phyloP scores from a whole-genome alignment of 2,888 invertebrate genomes.

The Plagiodera versicolora region DNA sequence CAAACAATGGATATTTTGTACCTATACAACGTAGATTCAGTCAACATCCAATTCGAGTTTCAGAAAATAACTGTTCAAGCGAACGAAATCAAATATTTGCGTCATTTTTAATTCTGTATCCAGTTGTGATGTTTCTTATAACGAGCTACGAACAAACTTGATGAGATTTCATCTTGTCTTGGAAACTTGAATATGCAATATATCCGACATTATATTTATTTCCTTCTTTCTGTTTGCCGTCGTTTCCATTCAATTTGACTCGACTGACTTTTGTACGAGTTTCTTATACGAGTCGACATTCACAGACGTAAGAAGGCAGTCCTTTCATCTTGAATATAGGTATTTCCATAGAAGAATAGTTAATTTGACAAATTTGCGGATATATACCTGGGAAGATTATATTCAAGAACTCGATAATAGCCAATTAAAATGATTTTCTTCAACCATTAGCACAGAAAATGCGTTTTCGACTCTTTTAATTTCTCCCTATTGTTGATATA shows the following conservation, averaged over 20 bases:
- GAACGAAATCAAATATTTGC: conserved; percentile 3
- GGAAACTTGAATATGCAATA: conserved; percentile 19
- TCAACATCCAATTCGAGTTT: neutral
- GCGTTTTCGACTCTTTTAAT: too few species aligned
- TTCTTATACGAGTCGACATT: conserved; percentile 14
- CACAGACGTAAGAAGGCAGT: neutral
- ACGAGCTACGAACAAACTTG: conserved; percentile 7
- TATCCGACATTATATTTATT: conserved; percentile 25
- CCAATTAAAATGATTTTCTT: too few species aligned
- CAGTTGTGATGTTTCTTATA: conserved; percentile 3
- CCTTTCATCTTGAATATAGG: neutral
- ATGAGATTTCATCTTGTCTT: neutral
- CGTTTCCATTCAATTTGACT: conserved; percentile 21
- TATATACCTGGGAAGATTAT: too few species aligned
- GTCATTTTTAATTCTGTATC: neutral
- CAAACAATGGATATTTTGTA: too few species aligned
- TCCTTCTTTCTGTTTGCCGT: conserved; percentile 19
- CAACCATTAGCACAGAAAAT: too few species aligned
- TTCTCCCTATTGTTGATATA: too few species aligned
- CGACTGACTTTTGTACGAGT: conserved; percentile 15
- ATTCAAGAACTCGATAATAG: too few species aligned
- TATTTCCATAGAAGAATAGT: neutral
- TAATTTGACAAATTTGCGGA: too few species aligned
- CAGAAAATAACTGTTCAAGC: neutral
- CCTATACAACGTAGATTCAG: too few species aligned